Conservation (phyloP, 2,888 invertebrate species). For the Archaeoteleia sp. region DNA sequence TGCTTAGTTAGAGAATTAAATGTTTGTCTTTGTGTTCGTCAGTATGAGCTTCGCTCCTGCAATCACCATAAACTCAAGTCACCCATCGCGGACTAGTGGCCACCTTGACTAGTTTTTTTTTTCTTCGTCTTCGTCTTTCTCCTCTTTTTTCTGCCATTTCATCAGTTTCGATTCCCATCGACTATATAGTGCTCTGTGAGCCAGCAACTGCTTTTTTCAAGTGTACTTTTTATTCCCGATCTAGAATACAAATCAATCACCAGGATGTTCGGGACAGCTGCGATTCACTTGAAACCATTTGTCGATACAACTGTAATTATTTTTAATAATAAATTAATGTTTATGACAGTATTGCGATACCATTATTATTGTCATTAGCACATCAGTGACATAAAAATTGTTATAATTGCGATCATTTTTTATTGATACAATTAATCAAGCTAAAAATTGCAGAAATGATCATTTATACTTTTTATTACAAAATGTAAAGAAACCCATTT, state of each 20-base stretch:
- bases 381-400: too few relatives aligned
- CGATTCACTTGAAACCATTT: constrained; percentile 99
- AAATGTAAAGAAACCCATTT: too few relatives aligned
- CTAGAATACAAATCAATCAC: constrained; percentile 80
- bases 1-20: constrained; percentile 61
- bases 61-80: constrained; percentile 64
- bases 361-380: too few relatives aligned
- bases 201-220: constrained; percentile 63
- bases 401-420: too few relatives aligned
- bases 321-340: constrained; percentile 2
- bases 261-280: constrained; percentile 99
- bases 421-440: too few relatives aligned
- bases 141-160: constrained; percentile 36
- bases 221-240: constrained; percentile 58
- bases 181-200: constrained; percentile 59
- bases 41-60: constrained; percentile 64
- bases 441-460: too few relatives aligned
- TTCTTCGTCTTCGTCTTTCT: constrained; percentile 32
- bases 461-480: too few relatives aligned
- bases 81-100: constrained; percentile 73
- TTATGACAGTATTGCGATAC: background rate
- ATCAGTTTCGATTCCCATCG: constrained; percentile 56
- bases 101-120: constrained; percentile 74
- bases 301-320: constrained; percentile 94
- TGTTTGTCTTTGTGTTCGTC: constrained; percentile 64